phyloP scores from a whole-genome alignment of 2,888 invertebrate genomes.

The Agonopterix alstromeriana region DNA sequence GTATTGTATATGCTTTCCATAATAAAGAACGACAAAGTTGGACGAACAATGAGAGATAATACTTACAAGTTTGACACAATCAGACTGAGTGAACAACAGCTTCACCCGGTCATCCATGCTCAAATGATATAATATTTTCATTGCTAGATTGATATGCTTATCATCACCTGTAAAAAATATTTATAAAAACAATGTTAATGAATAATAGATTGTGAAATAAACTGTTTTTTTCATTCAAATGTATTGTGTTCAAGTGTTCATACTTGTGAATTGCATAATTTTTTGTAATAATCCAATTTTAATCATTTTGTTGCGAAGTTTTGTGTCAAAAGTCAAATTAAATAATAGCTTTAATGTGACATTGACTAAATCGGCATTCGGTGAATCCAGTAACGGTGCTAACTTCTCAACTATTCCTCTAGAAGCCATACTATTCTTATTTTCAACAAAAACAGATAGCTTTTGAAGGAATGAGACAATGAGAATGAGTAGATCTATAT shows the following conservation, averaged over 20 bases:
- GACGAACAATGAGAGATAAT: not conserved
- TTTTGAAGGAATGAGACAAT: constrained; percentile 97
- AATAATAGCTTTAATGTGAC: constrained; percentile 92
- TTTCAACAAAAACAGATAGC: constrained; percentile 94
- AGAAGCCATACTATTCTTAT: constrained; percentile 93
- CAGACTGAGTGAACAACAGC: constrained; percentile 94
- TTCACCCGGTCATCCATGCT: constrained; percentile 97
- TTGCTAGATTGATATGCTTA: constrained; percentile 85
- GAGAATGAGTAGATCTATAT: constrained; percentile 91
- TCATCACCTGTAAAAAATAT: constrained; percentile 79
- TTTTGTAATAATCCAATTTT: constrained; percentile 92
- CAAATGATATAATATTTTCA: constrained; percentile 93
- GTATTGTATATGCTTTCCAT: too few species aligned
- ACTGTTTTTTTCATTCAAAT: too few species aligned
- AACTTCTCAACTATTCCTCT: constrained; percentile 89
- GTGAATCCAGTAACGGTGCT: constrained; percentile 83
- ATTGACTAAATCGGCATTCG: constrained; percentile 84
- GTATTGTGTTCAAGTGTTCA: constrained; percentile 50
- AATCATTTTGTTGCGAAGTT: constrained; percentile 91
- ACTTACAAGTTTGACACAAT: constrained; percentile 90
- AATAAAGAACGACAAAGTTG: too few species aligned
- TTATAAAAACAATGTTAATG: not conserved
- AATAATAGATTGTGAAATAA: too few species aligned
- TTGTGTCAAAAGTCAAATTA: constrained; percentile 96
- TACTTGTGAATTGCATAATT: constrained; percentile 91